Base-by-base conservation (phyloP, 2,888 invertebrate species). In the Cataglyphis livida region DNA sequence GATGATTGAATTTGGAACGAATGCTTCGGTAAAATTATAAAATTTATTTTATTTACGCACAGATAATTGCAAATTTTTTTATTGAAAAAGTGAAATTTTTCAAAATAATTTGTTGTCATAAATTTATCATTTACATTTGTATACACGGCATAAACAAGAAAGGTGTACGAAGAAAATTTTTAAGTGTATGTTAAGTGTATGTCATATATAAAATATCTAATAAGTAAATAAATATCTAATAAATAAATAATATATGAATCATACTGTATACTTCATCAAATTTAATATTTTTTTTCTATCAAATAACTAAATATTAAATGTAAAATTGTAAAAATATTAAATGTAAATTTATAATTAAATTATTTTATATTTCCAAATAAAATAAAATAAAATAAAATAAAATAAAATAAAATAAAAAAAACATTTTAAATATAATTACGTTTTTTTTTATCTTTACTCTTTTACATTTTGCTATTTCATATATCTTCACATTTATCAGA, bases 1-100 rank as follows among this genome's bases (percentile, higher is more conserved):
- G 25, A 70, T 71, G 44, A 59, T 70, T 57, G 44, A 59, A 21
- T 28, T 35, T 10, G 18, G n/a, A 41, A 32, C 41, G 32, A 79
- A 12, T 59, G 12, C 0, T 61, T 28, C 1, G 15, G 32, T n/a
- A 32, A 74, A 41, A 44, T 62, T 15, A 61, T n/a, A 44, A 74
- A 15, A 44, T 7, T n/a, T 12, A 44, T 62, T 62, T 62, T 15
- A 21, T 5, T 44, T 7, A 28, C 4, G 21, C 35, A 44, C n/a
- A 75, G 4, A 21, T 18, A 1, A 3, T 12, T 38, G 12, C 25
- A 75, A 44, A 21, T 35, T 51, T 35, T 25, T 5, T 35, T 64
- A 38, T 32, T 6, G 6, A 38, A 12, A 21, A 18, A 15, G 21
- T 3, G 4, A 6, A 64, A 35, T 74, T 64, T 75, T 35, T 35